Evolutionary conservation across 2,888 invertebrate genomes (phyloP), one percentile per base, ranked within the genome.

Genomic region (Thera britannica): DNA sequence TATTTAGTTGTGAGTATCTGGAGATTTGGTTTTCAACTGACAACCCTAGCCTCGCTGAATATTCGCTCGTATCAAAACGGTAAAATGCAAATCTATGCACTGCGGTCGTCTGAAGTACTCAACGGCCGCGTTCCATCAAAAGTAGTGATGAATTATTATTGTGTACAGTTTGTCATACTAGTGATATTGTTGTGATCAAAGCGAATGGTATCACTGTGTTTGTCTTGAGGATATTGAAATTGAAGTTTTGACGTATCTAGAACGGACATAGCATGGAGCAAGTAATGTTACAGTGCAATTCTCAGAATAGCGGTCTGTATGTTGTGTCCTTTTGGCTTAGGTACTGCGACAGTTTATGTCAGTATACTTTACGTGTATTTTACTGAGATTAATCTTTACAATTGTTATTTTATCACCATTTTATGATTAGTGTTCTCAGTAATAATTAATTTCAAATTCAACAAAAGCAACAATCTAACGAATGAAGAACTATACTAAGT

Each of bases 61-160:
- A 91, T 92, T 91, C 92, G 90, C 88, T 87, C 89, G 89, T 92
- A 93, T 92, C 91, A 92, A 92, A 93, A 91, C 90, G 85, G 90
- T 90, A 93, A 92, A 92, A 93, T 93, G 93, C 92, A 93, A 93
- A 93, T 93, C 90, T 90, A 91, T 91, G 90, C 92, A 88, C 89
- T 89, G 89, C 87, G 90, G 89, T 88, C 86, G 89, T 90, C 90
- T 90, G 88, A 86, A 87, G 90, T 89, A 83, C 90, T 88, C 85
- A 81, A 83, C 80, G 80, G 78, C 84, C 81, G 84, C 84, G 82
- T 89, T 91, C 87, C 89, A 90, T 91, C 89, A 90, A 92, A 92
- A 90, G 87, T 86, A 89, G 88, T 88, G 82, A 84, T 76, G 80
- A 90, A 90, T 91, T 91, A 90, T 89, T 87, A 87, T 90, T 77